Evolutionary conservation across 2,113 vertebrate species (phyloP).

Genomic region (Naja naja): DNA sequence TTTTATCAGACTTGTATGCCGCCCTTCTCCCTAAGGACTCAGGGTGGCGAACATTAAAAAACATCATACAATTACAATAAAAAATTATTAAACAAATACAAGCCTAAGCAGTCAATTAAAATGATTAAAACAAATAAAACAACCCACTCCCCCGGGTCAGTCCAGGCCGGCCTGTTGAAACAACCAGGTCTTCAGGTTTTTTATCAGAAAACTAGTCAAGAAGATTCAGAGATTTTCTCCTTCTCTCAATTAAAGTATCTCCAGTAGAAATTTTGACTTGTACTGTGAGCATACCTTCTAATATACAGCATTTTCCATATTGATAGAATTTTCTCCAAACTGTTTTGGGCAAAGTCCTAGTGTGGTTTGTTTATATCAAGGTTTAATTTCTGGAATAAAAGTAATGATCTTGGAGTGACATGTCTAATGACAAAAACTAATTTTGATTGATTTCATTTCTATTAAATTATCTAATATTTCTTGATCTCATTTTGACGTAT

Average conservation of each 20-base stretch:
- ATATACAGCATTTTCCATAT: background rate
- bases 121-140: too few relatives aligned
- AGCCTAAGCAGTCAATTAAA: too few relatives aligned
- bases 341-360: background rate
- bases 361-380: background rate
- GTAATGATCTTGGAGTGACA: background rate
- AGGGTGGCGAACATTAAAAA: too few relatives aligned
- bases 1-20: too few relatives aligned
- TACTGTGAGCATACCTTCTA: background rate
- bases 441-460: background rate
- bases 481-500: background rate
- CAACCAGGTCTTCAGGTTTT: too few relatives aligned
- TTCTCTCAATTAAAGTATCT: background rate
- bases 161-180: too few relatives aligned
- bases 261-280: background rate
- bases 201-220: background rate
- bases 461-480: background rate
- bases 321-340: background rate
- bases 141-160: too few relatives aligned
- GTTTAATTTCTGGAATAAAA: background rate
- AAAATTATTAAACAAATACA: too few relatives aligned
- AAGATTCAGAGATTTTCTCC: background rate
- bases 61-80: too few relatives aligned
- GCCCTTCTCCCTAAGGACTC: too few relatives aligned
- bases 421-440: background rate